Percentiles rank a stretch among this genome's conserved stretches.
These are phyloP conservation scores for Thalassaphorura encarpata DNA, from an alignment of 1,140 invertebrate genomes.

Conservation along the genomic window DNA sequence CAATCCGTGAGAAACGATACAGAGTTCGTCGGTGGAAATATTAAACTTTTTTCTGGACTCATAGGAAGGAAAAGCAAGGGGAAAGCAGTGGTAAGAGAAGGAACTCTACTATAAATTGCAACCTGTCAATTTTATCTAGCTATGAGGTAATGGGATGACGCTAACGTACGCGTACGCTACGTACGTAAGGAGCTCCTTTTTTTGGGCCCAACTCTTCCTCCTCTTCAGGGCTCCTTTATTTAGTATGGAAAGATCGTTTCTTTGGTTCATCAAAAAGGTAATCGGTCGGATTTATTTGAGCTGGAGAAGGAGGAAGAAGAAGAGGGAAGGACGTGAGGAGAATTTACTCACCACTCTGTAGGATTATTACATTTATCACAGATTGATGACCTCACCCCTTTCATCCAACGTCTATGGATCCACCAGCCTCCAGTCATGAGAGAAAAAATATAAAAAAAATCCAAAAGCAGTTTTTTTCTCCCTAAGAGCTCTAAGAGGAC, in stretches of 20 bases:
- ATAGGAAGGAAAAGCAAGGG: no score
- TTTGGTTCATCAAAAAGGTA: constrained; percentile 33
- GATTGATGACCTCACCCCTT: constrained; percentile 31
- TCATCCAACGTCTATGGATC: no score
- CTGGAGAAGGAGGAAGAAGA: constrained; percentile 22
- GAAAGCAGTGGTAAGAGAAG: background rate
- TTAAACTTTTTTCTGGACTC: no score
- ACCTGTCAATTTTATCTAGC: constrained; percentile 26
- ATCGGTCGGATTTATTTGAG: constrained; percentile 33
- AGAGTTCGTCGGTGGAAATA: no score
- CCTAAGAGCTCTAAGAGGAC: no score
- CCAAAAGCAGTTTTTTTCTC: no score
- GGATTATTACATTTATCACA: constrained; percentile 34
- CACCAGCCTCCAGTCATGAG: no score
- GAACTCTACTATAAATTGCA: constrained; percentile 22
- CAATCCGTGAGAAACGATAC: no score
- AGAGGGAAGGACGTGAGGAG: constrained; percentile 27
- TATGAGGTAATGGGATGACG: background rate
- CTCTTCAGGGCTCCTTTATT: constrained; percentile 3
- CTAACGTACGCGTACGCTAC: background rate
- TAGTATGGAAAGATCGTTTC: constrained; percentile 31
- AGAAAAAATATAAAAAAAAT: no score
- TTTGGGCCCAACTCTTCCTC: background rate
- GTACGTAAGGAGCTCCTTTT: background rate
- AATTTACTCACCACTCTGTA: constrained; percentile 15